phyloP scores from a whole-genome alignment of 2,113 vertebrate species.

The Catharus minimus region DNA sequence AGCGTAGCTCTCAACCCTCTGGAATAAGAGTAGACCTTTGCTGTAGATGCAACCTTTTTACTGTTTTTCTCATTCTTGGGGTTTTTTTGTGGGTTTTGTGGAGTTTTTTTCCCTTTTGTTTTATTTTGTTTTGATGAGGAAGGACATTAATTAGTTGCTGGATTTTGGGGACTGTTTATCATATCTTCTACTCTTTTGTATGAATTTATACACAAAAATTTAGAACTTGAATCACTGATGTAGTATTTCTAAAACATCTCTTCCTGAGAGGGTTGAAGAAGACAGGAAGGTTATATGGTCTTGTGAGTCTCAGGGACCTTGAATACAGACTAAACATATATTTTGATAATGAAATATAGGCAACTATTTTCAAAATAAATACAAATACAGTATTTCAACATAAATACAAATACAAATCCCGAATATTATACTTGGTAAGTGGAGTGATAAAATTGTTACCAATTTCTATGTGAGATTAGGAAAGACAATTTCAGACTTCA shows the following conservation, averaged over 20 bases:
- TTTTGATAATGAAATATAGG: neutral
- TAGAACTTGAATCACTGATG: neutral
- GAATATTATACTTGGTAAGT: neutral
- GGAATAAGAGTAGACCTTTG: neutral
- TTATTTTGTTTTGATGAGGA: rapidly evolving
- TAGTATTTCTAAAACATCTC: neutral
- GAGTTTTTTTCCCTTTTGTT: neutral
- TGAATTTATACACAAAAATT: neutral
- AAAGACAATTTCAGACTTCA: neutral
- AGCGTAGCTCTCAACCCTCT: neutral
- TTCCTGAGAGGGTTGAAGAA: neutral
- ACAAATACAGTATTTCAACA: neutral
- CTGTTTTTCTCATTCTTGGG: neutral
- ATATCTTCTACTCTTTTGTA: neutral
- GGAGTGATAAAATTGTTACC: neutral
- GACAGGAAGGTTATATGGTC: neutral
- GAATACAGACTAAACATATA: neutral
- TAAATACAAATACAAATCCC: neutral
- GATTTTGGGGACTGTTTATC: neutral
- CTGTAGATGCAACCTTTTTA: neutral
- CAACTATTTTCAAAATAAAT: neutral
- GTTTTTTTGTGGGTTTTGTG: neutral
- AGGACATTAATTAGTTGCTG: neutral
- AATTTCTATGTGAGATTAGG: neutral
- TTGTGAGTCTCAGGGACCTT: neutral